Percentiles rank a stretch among this genome's conserved stretches.
phyloP scores from a whole-genome alignment of 2,888 invertebrate species.

The Carterocephalus palaemon region DNA sequence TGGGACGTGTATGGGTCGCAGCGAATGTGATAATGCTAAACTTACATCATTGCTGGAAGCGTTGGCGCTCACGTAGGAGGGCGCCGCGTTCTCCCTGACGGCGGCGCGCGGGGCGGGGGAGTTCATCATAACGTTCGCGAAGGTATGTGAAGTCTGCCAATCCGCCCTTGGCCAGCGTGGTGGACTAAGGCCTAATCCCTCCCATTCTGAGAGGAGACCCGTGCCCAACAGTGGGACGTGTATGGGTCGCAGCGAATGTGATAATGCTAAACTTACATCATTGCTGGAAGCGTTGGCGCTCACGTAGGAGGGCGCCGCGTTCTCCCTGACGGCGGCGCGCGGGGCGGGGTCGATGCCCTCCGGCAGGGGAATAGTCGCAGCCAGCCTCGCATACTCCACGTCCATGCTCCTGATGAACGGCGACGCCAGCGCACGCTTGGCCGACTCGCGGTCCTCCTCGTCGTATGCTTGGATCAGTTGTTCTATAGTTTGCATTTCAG shows the following conservation, averaged over 20 bases:
- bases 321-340: conserved; percentile 80
- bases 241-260: no score
- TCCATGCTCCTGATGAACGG: conserved; percentile 96
- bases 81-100: conserved; percentile 84
- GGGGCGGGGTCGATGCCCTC: conserved; percentile 67
- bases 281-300: conserved; percentile 38
- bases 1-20: no score
- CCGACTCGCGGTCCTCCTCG: conserved; percentile 91
- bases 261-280: conserved; percentile 13
- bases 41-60: conserved; percentile 24
- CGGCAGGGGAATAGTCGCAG: conserved; percentile 52
- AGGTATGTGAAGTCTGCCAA: no score
- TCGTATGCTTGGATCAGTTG: conserved; percentile 89
- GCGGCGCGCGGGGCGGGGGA: conserved; percentile 80
- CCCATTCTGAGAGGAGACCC: no score
- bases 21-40: no score
- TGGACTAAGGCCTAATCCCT: no score
- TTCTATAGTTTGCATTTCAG: conserved; percentile 89
- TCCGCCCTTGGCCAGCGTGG: no score
- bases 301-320: conserved; percentile 84
- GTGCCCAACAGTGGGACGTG: no score
- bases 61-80: conserved; percentile 76
- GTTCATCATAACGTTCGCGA: no score
- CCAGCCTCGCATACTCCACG: conserved; percentile 88
- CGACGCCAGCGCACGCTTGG: conserved; percentile 84